Evolutionary conservation across 2,888 invertebrate genomes (phyloP).

Genomic region (Ecdyonurus torrentis): DNA sequence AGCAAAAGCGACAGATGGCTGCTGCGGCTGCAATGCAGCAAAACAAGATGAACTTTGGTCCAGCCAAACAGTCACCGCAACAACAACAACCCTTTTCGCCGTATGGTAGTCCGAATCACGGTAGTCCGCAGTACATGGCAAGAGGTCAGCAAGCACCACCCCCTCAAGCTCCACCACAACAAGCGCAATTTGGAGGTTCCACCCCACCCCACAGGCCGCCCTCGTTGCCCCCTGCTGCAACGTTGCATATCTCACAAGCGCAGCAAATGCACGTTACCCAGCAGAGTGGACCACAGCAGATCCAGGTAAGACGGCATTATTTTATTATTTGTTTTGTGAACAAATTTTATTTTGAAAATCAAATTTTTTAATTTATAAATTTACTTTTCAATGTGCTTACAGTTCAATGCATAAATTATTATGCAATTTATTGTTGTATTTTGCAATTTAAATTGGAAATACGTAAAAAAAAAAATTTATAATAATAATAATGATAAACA

Average conservation of each 20-base stretch:
- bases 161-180: slow-evolving; percentile 29
- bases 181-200: slow-evolving; percentile 24
- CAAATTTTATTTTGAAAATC: no score
- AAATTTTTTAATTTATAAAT: no score
- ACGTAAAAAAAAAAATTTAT: no score
- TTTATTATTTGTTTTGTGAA: no score
- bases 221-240: slow-evolving; percentile 30
- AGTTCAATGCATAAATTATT: no score
- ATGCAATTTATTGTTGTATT: no score
- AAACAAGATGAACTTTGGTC: slow-evolving; percentile 21
- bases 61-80: not conserved
- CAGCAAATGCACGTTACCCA: slow-evolving; percentile 77
- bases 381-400: no score
- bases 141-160: slow-evolving; percentile 18
- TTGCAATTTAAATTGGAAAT: no score
- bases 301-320: slow-evolving; percentile 59
- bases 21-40: slow-evolving; percentile 1
- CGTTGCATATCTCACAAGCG: slow-evolving; percentile 71
- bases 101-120: slow-evolving; percentile 37
- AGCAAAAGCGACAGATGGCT: slow-evolving; percentile 1
- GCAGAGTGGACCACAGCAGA: slow-evolving; percentile 49
- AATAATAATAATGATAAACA: no score
- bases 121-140: slow-evolving; percentile 26
- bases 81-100: slow-evolving; percentile 46
- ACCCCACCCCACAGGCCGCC: slow-evolving; percentile 33